phyloP scores from a whole-genome alignment of 2,888 invertebrate species.

The Invenusta paracnida region DNA sequence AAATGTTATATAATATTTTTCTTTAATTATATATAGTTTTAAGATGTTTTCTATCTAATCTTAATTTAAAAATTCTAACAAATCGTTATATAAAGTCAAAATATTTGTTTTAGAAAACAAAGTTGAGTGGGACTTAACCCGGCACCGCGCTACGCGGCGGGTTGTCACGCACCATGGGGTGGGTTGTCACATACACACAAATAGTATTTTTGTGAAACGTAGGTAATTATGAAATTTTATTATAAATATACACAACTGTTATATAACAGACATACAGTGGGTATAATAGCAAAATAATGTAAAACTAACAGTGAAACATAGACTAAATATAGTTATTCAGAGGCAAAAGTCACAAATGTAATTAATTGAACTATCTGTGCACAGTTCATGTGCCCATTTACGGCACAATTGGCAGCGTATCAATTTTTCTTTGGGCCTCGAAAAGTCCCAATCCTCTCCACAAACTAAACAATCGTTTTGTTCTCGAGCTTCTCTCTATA shows the following conservation, averaged over 20 bases:
- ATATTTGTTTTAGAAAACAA: slow-evolving; percentile 26
- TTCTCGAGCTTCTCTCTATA: neutral
- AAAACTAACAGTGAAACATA: neutral
- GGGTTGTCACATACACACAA: slow-evolving; percentile 21
- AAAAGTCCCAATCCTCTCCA: neutral
- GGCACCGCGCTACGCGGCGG: neutral
- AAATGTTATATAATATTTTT: neutral
- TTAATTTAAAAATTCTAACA: slow-evolving; percentile 11
- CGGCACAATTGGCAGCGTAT: neutral
- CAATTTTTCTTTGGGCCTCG: neutral
- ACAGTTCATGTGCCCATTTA: slow-evolving; percentile 13
- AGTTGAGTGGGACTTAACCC: slow-evolving; percentile 20
- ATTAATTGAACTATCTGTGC: slow-evolving; percentile 19
- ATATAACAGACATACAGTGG: slow-evolving; percentile 27
- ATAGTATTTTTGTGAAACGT: slow-evolving; percentile 20
- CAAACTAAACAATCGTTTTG: neutral
- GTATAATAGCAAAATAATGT: slow-evolving; percentile 21
- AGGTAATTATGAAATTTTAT: slow-evolving; percentile 23
- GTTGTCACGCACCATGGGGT: slow-evolving; percentile 17
- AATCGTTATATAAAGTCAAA: slow-evolving; percentile 11
- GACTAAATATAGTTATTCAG: neutral
- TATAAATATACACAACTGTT: slow-evolving; percentile 16
- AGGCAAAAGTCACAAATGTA: slow-evolving; percentile 13
- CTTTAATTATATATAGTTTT: slow-evolving; percentile 10
- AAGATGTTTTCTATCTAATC: slow-evolving; percentile 29